phyloP scores from a whole-genome alignment of 2,797 vertebrate genomes.

The Gephyroberyx darwinii region DNA sequence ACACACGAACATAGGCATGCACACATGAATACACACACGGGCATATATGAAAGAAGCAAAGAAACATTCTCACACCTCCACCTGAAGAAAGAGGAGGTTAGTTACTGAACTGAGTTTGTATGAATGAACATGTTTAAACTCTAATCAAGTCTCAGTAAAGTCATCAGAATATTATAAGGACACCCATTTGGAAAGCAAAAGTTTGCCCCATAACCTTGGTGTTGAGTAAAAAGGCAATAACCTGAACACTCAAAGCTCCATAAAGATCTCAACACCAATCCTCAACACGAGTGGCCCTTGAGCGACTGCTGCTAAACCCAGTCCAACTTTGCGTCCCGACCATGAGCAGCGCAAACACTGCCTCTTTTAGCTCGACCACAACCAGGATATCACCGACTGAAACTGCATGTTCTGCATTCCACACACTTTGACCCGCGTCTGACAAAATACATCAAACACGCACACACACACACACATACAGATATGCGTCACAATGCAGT shows the following conservation, averaged over 20 bases:
- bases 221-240: conserved; percentile 49
- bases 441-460: conserved; percentile 69
- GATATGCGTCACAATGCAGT: conserved; percentile 48
- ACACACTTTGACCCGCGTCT: conserved; percentile 65
- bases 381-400: conserved; percentile 51
- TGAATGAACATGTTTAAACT: conserved; percentile 50
- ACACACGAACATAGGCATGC: conserved; percentile 25
- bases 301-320: conserved; percentile 32
- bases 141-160: conserved; percentile 59
- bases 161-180: conserved; percentile 52
- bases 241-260: conserved; percentile 28
- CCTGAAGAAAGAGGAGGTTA: conserved; percentile 45
- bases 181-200: conserved; percentile 56
- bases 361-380: conserved; percentile 53
- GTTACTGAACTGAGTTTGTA: neutral
- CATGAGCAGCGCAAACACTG: conserved; percentile 39
- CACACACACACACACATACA: conserved; percentile 49
- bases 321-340: conserved; percentile 24
- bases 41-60: conserved; percentile 20
- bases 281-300: conserved; percentile 30
- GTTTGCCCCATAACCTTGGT: conserved; percentile 43
- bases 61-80: conserved; percentile 22
- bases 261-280: conserved; percentile 10
- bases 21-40: conserved; percentile 37
- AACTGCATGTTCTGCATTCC: conserved; percentile 74